phyloP scores from a whole-genome alignment of 2,888 invertebrate species.

The Pollenia labialis region DNA sequence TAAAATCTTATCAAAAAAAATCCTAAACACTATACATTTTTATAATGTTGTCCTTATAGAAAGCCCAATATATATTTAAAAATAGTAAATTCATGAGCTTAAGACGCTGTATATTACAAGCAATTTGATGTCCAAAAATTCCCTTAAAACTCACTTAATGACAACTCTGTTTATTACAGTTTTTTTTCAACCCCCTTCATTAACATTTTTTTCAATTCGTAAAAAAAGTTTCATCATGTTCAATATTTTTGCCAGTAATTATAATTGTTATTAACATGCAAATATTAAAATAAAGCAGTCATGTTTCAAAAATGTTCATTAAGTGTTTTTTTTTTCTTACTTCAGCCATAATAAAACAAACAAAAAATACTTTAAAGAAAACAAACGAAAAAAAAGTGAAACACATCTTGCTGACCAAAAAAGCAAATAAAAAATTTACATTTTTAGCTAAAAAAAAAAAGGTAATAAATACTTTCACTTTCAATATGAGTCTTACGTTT shows the following conservation, averaged over 20 bases:
- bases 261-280: slow-evolving; percentile 58
- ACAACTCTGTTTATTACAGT: neutral
- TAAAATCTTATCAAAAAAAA: too few species aligned
- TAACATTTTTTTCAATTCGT: too few species aligned
- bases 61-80: too few species aligned
- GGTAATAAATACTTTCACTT: slow-evolving; percentile 70
- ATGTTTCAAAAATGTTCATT: slow-evolving; percentile 37
- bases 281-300: slow-evolving; percentile 38
- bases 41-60: too few species aligned
- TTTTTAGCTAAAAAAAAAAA: slow-evolving; percentile 43
- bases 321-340: slow-evolving; percentile 1
- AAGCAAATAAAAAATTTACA: slow-evolving; percentile 52
- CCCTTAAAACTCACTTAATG: too few species aligned
- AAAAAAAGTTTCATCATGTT: slow-evolving; percentile 16
- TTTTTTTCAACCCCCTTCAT: neutral
- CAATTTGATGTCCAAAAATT: too few species aligned
- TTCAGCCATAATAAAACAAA: slow-evolving; percentile 12
- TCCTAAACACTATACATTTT: too few species aligned
- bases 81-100: too few species aligned
- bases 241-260: slow-evolving; percentile 31
- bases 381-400: slow-evolving; percentile 44
- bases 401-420: slow-evolving; percentile 67
- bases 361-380: neutral
- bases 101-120: too few species aligned
- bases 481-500: slow-evolving; percentile 57